Evolutionary conservation across 2,888 invertebrate species (phyloP), one percentile per base, ranked within the genome.

Genomic region (Xestia c-nigrum): DNA sequence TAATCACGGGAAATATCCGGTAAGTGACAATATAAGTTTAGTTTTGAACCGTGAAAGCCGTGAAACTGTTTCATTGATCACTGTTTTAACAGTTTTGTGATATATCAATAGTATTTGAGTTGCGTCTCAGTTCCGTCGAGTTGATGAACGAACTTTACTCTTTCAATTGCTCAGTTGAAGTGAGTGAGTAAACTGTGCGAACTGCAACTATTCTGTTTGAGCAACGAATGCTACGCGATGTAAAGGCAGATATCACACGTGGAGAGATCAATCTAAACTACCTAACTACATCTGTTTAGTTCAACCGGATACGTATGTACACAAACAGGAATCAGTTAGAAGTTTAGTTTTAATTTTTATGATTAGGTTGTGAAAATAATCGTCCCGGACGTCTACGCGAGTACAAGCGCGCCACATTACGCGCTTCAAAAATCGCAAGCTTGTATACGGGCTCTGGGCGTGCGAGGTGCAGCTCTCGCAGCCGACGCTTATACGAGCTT

Each of bases 81-180:
- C n/a, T n/a, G n/a, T n/a, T n/a, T n/a, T n/a, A n/a, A n/a, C n/a
- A 19, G 24, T 24, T 55, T 14, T 2, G 1, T 5, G 52, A n/a
- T 40, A 21, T 40, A 55, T 40, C 7, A 46, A 79, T 31, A 31
- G 46, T 67, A 43, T 67, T 79, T 24, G 64, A 73, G 46, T 46
- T 65, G 14, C 46, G 68, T 55, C 46, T 52, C 57, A 24, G 68
- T 52, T 52, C 57, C 12, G 21, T 21, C 38, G 19, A 69, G 50
- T 46, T 52, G 46, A 52, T 40, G 55, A 69, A 64, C 40, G 19
- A 80, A 72, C 68, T 65, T 10, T 40, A 19, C 52, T 67, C 81
- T 74, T 69, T 74, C 21, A 52, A 59, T 69, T 47, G 24, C 21
- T 19, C 21, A 12, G 55, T 71, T 38, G n/a, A 65, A 69, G 64